phyloP scores from a whole-genome alignment of 2,113 vertebrate genomes.

The Pseudorasbora parva region DNA sequence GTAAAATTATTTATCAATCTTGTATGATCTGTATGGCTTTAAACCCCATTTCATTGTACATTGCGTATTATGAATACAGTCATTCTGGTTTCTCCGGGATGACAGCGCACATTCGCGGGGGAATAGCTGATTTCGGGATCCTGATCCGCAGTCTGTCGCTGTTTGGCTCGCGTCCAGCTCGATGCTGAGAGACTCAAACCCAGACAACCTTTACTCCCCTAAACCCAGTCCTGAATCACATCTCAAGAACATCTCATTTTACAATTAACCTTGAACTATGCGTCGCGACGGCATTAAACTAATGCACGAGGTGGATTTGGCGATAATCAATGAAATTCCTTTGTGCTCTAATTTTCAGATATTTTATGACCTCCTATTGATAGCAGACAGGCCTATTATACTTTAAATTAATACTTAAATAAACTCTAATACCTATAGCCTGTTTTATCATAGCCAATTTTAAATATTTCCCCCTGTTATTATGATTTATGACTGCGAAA shows the following conservation, averaged over 20 bases:
- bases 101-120: constrained; percentile 46
- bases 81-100: constrained; percentile 32
- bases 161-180: constrained; percentile 57
- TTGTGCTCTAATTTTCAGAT: not conserved
- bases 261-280: not conserved
- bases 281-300: not conserved
- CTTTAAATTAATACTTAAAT: not conserved
- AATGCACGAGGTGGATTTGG: not conserved
- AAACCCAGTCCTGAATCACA: constrained; percentile 18
- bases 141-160: constrained; percentile 59
- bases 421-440: not conserved
- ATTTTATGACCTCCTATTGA: not conserved
- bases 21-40: not conserved
- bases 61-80: constrained; percentile 28
- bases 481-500: not conserved
- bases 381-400: not conserved
- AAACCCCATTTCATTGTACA: not conserved
- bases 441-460: not conserved
- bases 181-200: constrained; percentile 26
- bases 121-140: not conserved
- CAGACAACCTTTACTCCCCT: not conserved
- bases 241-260: not conserved
- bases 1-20: not conserved
- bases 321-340: not conserved
- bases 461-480: not conserved